A percentile compares a stretch with the other conserved stretches of the same genome.
phyloP scores from a whole-genome alignment of 2,113 vertebrate genomes.

The Tachysurus vachellii region DNA sequence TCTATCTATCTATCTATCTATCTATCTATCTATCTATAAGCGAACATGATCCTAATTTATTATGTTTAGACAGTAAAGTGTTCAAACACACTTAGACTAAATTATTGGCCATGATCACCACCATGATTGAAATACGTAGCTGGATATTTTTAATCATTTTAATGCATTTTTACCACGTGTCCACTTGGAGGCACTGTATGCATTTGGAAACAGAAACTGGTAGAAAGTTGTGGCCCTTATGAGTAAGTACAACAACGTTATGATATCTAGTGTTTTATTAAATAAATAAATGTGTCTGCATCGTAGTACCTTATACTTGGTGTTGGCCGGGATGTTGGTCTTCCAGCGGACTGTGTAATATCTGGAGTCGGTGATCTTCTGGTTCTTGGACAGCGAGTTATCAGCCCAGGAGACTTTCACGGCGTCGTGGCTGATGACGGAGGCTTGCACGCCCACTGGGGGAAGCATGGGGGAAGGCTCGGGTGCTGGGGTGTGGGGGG shows the following conservation, averaged over 20 bases:
- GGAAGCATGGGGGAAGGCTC: constrained; percentile 99
- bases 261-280: not conserved
- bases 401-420: constrained; percentile 96
- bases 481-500: constrained; percentile 99
- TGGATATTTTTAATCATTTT: not conserved
- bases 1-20: too few species aligned
- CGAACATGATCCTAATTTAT: not conserved
- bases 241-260: too few species aligned
- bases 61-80: not conserved
- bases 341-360: constrained; percentile 98
- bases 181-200: constrained; percentile 30
- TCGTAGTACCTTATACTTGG: constrained; percentile 89
- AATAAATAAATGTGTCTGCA: not conserved
- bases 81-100: not conserved
- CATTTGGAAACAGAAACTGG: not conserved
- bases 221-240: too few species aligned
- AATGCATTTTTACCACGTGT: not conserved
- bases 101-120: not conserved
- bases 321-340: constrained; percentile 98
- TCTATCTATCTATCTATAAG: too few species aligned
- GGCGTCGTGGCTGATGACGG: constrained; percentile 93
- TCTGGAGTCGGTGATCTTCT: constrained; percentile 96
- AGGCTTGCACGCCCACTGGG: constrained; percentile 97
- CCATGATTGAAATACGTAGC: not conserved
- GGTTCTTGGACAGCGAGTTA: constrained; percentile 97